These are phyloP conservation scores for Paramormyrops kingsleyae DNA, from an alignment of 2,113 vertebrate genomes.

Conservation along the genomic window DNA sequence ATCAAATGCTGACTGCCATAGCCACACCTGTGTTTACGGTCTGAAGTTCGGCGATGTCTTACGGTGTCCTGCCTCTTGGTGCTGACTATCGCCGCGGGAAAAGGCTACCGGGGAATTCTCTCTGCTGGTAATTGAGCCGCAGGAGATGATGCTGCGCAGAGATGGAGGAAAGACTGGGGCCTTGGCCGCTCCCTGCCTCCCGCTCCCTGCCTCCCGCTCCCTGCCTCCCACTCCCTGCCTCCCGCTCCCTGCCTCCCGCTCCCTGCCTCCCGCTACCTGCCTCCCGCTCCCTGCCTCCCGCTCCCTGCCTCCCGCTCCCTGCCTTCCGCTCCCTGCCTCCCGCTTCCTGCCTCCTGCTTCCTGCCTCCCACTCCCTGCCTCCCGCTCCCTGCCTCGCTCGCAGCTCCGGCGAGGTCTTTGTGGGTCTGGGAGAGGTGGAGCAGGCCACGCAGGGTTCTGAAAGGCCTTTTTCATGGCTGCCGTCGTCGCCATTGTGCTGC, in stretches of 20 bases:
- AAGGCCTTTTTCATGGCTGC: slow-evolving; percentile 4
- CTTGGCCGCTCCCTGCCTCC: background rate
- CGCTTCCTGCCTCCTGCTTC: background rate
- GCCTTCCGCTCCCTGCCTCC: too few species aligned
- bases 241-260: too few species aligned
- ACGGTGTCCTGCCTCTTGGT: background rate
- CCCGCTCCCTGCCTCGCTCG: background rate
- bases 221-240: too few species aligned
- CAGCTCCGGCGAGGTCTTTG: background rate
- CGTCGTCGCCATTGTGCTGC: background rate
- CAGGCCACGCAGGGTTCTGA: background rate
- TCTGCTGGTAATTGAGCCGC: background rate
- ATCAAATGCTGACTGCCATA: background rate
- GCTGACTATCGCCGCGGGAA: background rate
- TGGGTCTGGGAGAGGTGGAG: background rate
- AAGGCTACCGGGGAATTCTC: background rate
- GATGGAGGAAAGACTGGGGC: background rate
- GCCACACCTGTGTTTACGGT: background rate
- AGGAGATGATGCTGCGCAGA: background rate
- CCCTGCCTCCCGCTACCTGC: background rate
- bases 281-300: background rate
- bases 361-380: background rate
- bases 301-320: slow-evolving; percentile 1
- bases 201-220: background rate
- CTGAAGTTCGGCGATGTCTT: background rate